phyloP scores from a whole-genome alignment of 2,113 vertebrate genomes.

The Hydrochoerus hydrochaeris region DNA sequence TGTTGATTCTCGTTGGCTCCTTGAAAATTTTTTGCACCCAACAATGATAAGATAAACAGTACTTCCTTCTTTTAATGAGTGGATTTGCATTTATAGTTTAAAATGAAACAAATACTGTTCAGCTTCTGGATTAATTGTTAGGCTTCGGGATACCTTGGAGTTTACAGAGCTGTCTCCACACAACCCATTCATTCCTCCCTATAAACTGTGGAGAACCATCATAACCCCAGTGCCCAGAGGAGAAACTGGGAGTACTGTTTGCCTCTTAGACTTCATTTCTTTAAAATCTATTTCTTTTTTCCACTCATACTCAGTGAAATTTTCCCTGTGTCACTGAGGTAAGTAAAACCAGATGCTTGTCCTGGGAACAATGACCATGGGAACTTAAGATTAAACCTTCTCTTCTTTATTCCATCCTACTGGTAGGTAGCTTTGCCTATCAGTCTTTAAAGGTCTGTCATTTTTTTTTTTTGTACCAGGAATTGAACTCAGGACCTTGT shows the following conservation, averaged over 20 bases:
- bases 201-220: neutral
- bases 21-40: slow-evolving; percentile 47
- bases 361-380: neutral
- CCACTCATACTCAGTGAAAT: neutral
- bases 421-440: neutral
- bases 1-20: neutral
- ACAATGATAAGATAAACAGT: slow-evolving; percentile 25
- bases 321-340: neutral
- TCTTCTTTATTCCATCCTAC: neutral
- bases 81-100: slow-evolving; percentile 8
- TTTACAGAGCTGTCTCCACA: neutral
- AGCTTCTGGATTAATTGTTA: neutral
- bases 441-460: neutral
- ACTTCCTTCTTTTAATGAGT: slow-evolving; percentile 42
- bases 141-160: neutral
- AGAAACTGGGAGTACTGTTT: neutral
- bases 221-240: neutral
- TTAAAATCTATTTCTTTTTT: neutral
- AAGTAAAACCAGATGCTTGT: neutral
- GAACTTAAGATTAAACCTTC: neutral
- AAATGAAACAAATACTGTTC: neutral
- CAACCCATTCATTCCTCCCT: neutral
- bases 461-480: neutral
- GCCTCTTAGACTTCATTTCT: neutral
- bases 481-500: too few relatives aligned